A percentile compares a stretch with the other conserved stretches of the same genome.
These are phyloP conservation scores for Tetragnatha versicolor DNA, from an alignment of 1,140 invertebrate genomes.

Conservation along the genomic window DNA sequence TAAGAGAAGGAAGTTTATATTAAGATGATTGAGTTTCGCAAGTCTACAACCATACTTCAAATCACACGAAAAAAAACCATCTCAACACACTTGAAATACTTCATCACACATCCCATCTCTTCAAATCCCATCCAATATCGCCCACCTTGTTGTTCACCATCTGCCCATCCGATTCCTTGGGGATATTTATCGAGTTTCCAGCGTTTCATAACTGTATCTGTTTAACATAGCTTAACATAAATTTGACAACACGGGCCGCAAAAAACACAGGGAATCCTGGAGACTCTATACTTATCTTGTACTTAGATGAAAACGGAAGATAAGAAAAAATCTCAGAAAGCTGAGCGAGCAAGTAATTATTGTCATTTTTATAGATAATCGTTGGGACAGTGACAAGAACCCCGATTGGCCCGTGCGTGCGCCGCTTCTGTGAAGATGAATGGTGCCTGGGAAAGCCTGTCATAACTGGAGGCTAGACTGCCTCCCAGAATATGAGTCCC, in stretches of 20 bases:
- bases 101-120: no score
- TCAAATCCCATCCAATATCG: no score
- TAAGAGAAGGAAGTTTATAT: no score
- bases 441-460: slow-evolving; percentile 27
- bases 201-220: slow-evolving; percentile 39
- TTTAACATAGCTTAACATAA: slow-evolving; percentile 53
- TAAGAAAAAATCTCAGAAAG: slow-evolving; percentile 7
- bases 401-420: slow-evolving; percentile 28
- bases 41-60: no score
- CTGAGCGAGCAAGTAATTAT: slow-evolving; percentile 45
- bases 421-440: slow-evolving; percentile 28
- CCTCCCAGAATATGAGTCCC: slow-evolving; percentile 24
- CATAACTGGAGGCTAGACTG: slow-evolving; percentile 30
- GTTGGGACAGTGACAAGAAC: slow-evolving; percentile 36
- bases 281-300: slow-evolving; percentile 47
- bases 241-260: slow-evolving; percentile 5
- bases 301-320: slow-evolving; percentile 15
- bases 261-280: slow-evolving; percentile 1
- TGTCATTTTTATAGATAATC: slow-evolving; percentile 50
- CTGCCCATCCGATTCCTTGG: no score
- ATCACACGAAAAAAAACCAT: neutral
- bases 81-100: neutral
- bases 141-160: no score
- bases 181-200: neutral
- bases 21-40: no score